Evolutionary conservation across 2,113 vertebrate genomes (phyloP).

Genomic region (Triplophysa rosa): DNA sequence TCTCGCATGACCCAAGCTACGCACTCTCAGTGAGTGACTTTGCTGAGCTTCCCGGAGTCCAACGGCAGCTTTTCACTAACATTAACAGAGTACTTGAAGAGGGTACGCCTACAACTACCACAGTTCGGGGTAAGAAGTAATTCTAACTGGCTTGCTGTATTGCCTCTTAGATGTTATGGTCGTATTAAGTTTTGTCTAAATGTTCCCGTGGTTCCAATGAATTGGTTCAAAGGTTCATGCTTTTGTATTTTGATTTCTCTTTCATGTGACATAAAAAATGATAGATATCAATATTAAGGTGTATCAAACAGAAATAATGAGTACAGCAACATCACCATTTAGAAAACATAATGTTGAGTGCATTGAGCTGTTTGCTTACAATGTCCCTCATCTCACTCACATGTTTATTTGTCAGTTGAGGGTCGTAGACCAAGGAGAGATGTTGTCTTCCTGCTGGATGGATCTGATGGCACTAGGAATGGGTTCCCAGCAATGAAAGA

Average conservation of each 20-base stretch:
- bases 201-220: not conserved
- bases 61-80: slow-evolving; percentile 50
- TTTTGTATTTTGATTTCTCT: too few relatives aligned
- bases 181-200: not conserved
- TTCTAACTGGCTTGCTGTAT: not conserved
- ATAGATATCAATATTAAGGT: slow-evolving; percentile 37
- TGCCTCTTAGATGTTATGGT: not conserved
- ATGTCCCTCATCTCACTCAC: too few relatives aligned
- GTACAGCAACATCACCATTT: not conserved
- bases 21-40: slow-evolving; percentile 48
- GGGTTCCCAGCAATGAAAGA: too few relatives aligned
- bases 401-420: not conserved
- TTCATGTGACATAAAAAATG: not conserved
- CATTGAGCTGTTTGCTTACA: not conserved
- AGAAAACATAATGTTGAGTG: not conserved
- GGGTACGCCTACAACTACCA: not conserved
- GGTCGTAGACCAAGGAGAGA: slow-evolving; percentile 14
- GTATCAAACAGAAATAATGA: slow-evolving; percentile 35
- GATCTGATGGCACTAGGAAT: too few relatives aligned
- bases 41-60: slow-evolving; percentile 43
- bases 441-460: too few relatives aligned
- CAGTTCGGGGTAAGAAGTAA: slow-evolving; percentile 27
- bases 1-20: not conserved
- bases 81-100: not conserved
- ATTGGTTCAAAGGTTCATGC: not conserved